phyloP scores from a whole-genome alignment of 1,140 invertebrate species.

The Papilio polytes region DNA sequence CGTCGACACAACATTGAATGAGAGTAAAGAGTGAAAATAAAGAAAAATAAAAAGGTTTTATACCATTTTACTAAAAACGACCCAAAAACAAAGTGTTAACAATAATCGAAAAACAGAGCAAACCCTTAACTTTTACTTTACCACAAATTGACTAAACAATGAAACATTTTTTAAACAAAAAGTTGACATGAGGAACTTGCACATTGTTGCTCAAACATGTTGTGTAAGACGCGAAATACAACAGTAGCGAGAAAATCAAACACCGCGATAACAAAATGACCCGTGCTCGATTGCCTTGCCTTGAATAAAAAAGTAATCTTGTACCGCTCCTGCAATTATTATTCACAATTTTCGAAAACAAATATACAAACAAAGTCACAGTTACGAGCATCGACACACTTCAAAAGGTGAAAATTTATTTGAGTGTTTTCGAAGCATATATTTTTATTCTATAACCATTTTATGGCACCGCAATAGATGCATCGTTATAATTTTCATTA shows the following conservation, averaged over 20 bases:
- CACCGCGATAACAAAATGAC: conserved; percentile 53
- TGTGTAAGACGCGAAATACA: conserved; percentile 54
- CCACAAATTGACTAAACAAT: conserved; percentile 42
- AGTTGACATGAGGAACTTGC: conserved; percentile 50
- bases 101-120: conserved; percentile 14
- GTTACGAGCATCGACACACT: conserved; percentile 11
- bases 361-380: background rate
- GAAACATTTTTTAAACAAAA: conserved; percentile 55
- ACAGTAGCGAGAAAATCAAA: conserved; percentile 51
- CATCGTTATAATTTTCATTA: background rate
- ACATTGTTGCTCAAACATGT: conserved; percentile 64
- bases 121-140: conserved; percentile 5
- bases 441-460: conserved; percentile 1
- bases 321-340: conserved; percentile 23
- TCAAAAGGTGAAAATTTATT: background rate
- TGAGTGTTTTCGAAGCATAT: background rate
- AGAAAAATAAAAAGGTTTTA: background rate
- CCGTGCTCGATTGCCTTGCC: conserved; percentile 23
- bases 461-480: conserved; percentile 13
- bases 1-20: conserved; percentile 30
- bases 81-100: conserved; percentile 19
- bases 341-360: conserved; percentile 15
- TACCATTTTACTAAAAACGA: conserved; percentile 18
- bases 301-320: conserved; percentile 23
- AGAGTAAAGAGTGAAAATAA: conserved; percentile 3